Evolutionary conservation across 2,888 invertebrate species (phyloP).

Genomic region (Drymonia ruficornis): DNA sequence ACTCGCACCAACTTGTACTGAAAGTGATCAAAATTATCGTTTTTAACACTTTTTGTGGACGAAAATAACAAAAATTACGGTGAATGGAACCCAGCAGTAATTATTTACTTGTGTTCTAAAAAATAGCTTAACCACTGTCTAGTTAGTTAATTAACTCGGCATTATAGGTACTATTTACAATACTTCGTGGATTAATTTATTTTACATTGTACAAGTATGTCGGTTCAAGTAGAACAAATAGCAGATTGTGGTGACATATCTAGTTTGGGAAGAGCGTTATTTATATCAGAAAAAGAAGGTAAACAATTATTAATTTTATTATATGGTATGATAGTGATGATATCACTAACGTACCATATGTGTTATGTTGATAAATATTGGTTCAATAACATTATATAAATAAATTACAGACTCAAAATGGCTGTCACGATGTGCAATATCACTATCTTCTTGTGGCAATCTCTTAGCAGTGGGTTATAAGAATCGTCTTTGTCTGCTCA

Average conservation of each 20-base stretch:
- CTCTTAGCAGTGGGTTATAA: constrained; percentile 69
- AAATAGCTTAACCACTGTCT: too few species aligned
- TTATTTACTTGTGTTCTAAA: too few species aligned
- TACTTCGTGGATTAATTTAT: too few species aligned
- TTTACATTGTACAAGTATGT: constrained; percentile 29
- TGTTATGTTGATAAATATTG: too few species aligned
- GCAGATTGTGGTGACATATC: constrained; percentile 86
- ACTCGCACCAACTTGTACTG: too few species aligned
- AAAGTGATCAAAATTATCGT: too few species aligned
- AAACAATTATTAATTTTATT: constrained; percentile 8
- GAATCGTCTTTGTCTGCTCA: constrained; percentile 70
- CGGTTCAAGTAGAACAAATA: constrained; percentile 86
- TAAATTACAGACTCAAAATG: constrained; percentile 69
- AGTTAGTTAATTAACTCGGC: too few species aligned
- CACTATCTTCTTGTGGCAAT: constrained; percentile 75
- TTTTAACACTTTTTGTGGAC: too few species aligned
- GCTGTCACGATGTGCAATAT: constrained; percentile 73
- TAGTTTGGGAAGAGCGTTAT: constrained; percentile 84
- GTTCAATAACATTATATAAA: not conserved
- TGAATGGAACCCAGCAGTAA: too few species aligned
- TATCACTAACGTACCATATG: too few species aligned
- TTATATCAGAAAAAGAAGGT: constrained; percentile 81
- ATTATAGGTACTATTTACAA: too few species aligned
- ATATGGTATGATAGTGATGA: not conserved
- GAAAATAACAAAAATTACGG: too few species aligned